Evolutionary conservation across 2,888 invertebrate species (phyloP).

Genomic region (Zootermopsis nevadensis): DNA sequence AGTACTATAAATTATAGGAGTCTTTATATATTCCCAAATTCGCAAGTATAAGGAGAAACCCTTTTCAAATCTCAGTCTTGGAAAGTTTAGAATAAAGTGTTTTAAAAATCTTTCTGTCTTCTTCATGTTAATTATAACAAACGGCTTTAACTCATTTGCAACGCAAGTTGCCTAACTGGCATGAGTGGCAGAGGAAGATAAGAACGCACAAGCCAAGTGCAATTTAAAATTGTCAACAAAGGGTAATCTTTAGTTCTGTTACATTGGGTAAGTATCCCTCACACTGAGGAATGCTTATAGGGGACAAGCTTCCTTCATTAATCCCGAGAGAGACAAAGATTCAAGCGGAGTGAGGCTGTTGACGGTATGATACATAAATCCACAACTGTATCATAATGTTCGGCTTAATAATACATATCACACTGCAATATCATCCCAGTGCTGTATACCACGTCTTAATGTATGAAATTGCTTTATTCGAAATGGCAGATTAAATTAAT

Average conservation of each 20-base stretch:
- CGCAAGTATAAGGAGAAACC: not conserved
- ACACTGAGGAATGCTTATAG: not conserved
- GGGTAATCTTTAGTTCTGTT: not conserved
- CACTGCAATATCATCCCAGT: too few species aligned
- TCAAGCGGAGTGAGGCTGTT: not conserved
- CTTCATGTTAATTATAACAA: not conserved
- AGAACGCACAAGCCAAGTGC: not conserved
- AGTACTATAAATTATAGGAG: too few species aligned
- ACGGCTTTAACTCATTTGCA: not conserved
- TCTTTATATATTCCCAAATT: not conserved
- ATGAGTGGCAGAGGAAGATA: slow-evolving; percentile 8
- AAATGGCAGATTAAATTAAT: too few species aligned
- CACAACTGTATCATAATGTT: too few species aligned
- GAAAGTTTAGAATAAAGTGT: not conserved
- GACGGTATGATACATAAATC: not conserved
- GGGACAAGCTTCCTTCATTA: not conserved
- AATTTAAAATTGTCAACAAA: slow-evolving; percentile 31
- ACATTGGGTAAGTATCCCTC: not conserved
- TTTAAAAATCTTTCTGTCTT: not conserved
- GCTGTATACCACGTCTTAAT: too few species aligned
- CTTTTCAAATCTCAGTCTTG: not conserved
- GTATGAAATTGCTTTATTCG: too few species aligned
- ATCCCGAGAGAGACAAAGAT: not conserved
- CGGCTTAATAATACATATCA: too few species aligned
- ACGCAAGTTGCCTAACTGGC: not conserved